Percentiles rank a stretch among this genome's conserved stretches.
These are phyloP conservation scores for Steinernema hermaphroditum DNA, from an alignment of 2,888 invertebrate genomes.

Conservation along the genomic window DNA sequence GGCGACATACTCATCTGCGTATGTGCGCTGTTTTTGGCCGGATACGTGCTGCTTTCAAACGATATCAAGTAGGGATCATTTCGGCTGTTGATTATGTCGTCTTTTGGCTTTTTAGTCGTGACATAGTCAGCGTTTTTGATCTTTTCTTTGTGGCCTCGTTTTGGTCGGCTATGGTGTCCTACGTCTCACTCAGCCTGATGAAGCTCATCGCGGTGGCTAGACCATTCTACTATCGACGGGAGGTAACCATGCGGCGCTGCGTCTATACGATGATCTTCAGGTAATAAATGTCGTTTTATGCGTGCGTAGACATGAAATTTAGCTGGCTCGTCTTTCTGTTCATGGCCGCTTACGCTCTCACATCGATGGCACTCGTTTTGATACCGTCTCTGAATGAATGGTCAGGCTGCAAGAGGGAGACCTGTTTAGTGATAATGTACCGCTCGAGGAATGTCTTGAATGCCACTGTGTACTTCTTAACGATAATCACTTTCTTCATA, in stretches of 20 bases:
- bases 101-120: constrained; percentile 60
- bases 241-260: constrained; percentile 60
- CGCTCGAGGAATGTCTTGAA: constrained; percentile 51
- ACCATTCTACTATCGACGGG: constrained; percentile 60
- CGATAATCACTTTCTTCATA: constrained; percentile 53
- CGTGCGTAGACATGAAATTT: constrained; percentile 34
- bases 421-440: constrained; percentile 54
- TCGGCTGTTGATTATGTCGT: no score
- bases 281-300: constrained; percentile 34
- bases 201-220: constrained; percentile 60
- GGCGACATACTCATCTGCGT: constrained; percentile 60
- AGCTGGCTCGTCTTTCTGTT: constrained; percentile 58
- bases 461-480: constrained; percentile 51
- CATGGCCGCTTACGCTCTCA: constrained; percentile 53
- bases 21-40: constrained; percentile 46
- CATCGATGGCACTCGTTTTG: constrained; percentile 53
- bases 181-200: constrained; percentile 53
- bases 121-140: constrained; percentile 54
- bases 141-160: constrained; percentile 58
- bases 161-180: constrained; percentile 61
- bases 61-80: no score
- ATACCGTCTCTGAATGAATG: constrained; percentile 56
- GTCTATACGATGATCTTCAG: constrained; percentile 57
- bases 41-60: constrained; percentile 56
- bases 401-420: constrained; percentile 60